Evolutionary conservation across 1,140 invertebrate genomes (phyloP).

Genomic region (Leptinotarsa lineolata): DNA sequence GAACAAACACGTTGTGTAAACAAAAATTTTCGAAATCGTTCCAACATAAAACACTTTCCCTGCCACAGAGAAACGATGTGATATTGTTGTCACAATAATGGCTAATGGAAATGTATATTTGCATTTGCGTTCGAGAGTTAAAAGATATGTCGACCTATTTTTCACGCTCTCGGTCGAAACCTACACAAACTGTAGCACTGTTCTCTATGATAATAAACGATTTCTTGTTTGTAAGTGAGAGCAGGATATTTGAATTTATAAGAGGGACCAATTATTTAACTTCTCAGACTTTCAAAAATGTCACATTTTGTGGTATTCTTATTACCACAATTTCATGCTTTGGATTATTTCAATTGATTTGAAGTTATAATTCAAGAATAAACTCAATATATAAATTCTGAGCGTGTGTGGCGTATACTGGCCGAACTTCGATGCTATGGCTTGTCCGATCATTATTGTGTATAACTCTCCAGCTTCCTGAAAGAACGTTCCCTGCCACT

Average conservation of each 20-base stretch:
- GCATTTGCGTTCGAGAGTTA: not conserved
- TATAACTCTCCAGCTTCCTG: no score
- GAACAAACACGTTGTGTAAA: not conserved
- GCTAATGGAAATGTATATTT: not conserved
- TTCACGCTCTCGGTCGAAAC: not conserved
- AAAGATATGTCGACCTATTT: conserved; percentile 6
- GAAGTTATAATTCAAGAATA: no score
- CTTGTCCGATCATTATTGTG: no score
- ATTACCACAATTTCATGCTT: no score
- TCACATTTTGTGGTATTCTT: no score
- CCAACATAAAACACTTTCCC: conserved; percentile 5
- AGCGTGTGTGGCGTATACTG: no score
- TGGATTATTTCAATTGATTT: no score
- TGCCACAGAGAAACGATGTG: not conserved
- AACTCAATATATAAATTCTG: no score
- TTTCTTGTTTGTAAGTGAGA: not conserved
- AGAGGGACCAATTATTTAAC: not conserved
- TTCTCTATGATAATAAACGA: not conserved
- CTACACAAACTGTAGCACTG: not conserved
- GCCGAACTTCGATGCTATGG: no score
- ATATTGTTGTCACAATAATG: conserved; percentile 2
- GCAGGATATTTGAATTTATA: not conserved
- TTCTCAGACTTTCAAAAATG: no score
- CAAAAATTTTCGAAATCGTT: not conserved
- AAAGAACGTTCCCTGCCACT: no score